These are phyloP conservation scores for Lacerta agilis DNA, from an alignment of 2,797 vertebrate species.

Conservation along the genomic window DNA sequence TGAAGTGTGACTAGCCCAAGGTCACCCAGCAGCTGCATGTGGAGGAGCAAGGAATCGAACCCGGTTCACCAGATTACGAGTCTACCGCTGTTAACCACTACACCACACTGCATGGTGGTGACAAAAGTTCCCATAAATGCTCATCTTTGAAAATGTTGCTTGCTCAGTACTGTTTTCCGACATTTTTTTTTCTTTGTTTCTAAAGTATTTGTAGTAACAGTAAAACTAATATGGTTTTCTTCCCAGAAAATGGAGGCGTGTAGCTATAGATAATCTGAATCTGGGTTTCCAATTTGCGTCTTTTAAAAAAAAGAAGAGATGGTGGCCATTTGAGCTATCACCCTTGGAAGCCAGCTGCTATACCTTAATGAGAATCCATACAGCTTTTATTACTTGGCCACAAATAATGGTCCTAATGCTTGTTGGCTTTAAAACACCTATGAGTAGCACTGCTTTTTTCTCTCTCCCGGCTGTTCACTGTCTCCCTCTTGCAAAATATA, in stretches of 20 bases:
- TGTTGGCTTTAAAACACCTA: slow-evolving; percentile 78
- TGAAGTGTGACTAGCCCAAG: no score
- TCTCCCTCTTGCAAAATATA: slow-evolving; percentile 82
- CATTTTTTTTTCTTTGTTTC: slow-evolving; percentile 52
- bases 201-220: slow-evolving; percentile 30
- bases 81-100: no score
- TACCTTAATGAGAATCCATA: slow-evolving; percentile 71
- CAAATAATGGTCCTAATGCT: slow-evolving; percentile 78
- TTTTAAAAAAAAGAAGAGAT: slow-evolving; percentile 46
- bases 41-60: no score
- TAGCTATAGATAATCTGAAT: slow-evolving; percentile 10
- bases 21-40: no score
- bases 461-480: slow-evolving; percentile 50
- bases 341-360: slow-evolving; percentile 59
- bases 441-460: slow-evolving; percentile 60
- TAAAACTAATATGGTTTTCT: not conserved
- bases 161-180: no score
- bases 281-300: slow-evolving; percentile 36
- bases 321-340: slow-evolving; percentile 42
- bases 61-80: no score
- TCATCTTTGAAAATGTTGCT: not conserved
- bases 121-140: not conserved
- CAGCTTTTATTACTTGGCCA: slow-evolving; percentile 77
- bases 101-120: not conserved
- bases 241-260: not conserved